A percentile compares a stretch with the other conserved stretches of the same genome.
Conservation (phyloP, 2,113 vertebrate genomes). For the Perca schrenkii region DNA sequence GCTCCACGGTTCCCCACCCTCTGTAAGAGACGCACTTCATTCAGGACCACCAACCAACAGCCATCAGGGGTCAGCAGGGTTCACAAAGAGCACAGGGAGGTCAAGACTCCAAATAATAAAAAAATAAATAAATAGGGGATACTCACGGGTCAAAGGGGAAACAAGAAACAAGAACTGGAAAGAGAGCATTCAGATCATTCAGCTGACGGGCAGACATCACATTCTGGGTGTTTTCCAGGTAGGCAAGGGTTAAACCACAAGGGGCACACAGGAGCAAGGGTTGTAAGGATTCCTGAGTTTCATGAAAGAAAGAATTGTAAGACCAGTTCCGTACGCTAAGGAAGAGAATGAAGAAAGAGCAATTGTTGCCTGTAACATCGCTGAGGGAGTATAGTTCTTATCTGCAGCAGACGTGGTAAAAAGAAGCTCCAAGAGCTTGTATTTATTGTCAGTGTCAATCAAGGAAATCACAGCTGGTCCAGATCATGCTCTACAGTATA, state of each 20-base stretch:
- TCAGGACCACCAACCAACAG: slow-evolving; percentile 71
- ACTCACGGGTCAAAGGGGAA: slow-evolving; percentile 48
- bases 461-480: slow-evolving; percentile 7
- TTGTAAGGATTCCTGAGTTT: slow-evolving; percentile 12
- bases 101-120: slow-evolving; percentile 33
- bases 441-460: not conserved
- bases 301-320: slow-evolving; percentile 13
- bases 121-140: not conserved
- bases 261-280: slow-evolving; percentile 25
- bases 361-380: slow-evolving; percentile 18
- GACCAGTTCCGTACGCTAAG: slow-evolving; percentile 8
- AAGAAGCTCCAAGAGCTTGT: slow-evolving; percentile 2
- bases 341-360: slow-evolving; percentile 27
- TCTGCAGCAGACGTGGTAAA: slow-evolving; percentile 42
- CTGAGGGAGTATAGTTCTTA: slow-evolving; percentile 73
- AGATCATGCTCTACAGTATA: not conserved
- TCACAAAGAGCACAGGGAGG: slow-evolving; percentile 61
- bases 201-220: slow-evolving; percentile 14
- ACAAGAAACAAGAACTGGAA: slow-evolving; percentile 43
- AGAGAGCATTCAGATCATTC: slow-evolving; percentile 56
- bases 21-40: slow-evolving; percentile 83
- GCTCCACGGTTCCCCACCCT: slow-evolving; percentile 79
- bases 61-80: slow-evolving; percentile 40
- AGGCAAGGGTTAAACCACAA: slow-evolving; percentile 40
- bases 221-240: slow-evolving; percentile 44